phyloP scores from a whole-genome alignment of 35 echinoderm and acorn worm genomes.

The Amphiura filiformis region DNA sequence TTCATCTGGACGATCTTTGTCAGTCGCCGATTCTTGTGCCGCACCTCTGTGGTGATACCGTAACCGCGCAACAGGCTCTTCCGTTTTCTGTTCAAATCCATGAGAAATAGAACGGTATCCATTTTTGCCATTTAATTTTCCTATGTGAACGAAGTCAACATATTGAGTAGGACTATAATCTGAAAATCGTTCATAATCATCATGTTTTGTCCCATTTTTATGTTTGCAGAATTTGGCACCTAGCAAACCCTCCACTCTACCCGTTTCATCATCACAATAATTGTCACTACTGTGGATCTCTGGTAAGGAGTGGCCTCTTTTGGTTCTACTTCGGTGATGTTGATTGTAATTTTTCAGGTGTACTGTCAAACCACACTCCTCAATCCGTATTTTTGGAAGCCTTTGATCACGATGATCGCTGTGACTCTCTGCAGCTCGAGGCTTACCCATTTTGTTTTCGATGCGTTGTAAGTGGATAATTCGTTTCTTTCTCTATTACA shows the following conservation, averaged over 20 bases:
- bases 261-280: not conserved
- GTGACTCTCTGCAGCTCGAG: not conserved
- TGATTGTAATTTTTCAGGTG: slow-evolving; percentile 12
- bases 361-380: slow-evolving; percentile 60
- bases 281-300: not conserved
- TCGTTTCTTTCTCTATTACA: no score
- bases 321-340: not conserved
- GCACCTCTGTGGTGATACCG: no score
- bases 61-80: no score
- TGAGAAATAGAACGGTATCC: no score
- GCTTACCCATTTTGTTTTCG: no score
- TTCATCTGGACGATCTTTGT: no score
- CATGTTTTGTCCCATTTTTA: not conserved
- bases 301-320: not conserved
- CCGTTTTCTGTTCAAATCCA: no score
- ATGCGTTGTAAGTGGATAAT: no score
- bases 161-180: no score
- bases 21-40: no score
- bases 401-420: not conserved
- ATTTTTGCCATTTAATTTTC: no score
- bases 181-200: not conserved
- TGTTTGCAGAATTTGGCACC: not conserved
- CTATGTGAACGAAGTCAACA: no score
- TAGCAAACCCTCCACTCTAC: not conserved
- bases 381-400: slow-evolving; percentile 52